Evolutionary conservation across 2,888 invertebrate genomes (phyloP).

Genomic region (Thereva unica): DNA sequence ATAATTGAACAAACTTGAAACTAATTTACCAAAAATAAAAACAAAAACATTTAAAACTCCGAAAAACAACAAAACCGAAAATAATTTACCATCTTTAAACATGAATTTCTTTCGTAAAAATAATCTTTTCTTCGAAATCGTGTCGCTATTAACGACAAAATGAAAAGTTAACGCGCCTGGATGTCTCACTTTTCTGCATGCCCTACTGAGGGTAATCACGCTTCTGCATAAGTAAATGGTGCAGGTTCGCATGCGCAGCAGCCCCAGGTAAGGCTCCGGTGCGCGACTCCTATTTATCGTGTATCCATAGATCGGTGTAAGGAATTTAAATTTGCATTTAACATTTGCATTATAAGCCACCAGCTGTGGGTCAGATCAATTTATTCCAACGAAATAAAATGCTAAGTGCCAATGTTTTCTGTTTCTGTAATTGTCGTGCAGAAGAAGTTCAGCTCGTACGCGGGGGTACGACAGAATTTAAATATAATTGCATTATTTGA

Average conservation of each 20-base stretch:
- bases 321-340: constrained; percentile 36
- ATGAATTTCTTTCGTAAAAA: background rate
- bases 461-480: too few species aligned
- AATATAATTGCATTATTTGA: too few species aligned
- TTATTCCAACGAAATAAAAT: constrained; percentile 28
- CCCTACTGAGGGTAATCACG: constrained; percentile 27
- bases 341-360: constrained; percentile 29
- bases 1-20: too few species aligned
- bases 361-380: constrained; percentile 37
- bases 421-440: background rate
- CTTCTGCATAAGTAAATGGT: constrained; percentile 15
- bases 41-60: too few species aligned
- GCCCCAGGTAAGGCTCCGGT: too few species aligned
- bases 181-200: constrained; percentile 35
- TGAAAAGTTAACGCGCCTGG: constrained; percentile 35
- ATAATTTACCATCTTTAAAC: too few species aligned
- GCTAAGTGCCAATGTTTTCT: constrained; percentile 7
- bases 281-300: constrained; percentile 2
- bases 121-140: constrained; percentile 33
- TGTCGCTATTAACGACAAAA: constrained; percentile 35
- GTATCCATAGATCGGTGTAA: constrained; percentile 17
- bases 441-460: too few species aligned
- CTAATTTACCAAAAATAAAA: too few species aligned
- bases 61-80: too few species aligned
- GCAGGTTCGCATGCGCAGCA: constrained; percentile 6